Conservation (phyloP, 2,113 vertebrate genomes). For the Protomyctophum bolini region DNA sequence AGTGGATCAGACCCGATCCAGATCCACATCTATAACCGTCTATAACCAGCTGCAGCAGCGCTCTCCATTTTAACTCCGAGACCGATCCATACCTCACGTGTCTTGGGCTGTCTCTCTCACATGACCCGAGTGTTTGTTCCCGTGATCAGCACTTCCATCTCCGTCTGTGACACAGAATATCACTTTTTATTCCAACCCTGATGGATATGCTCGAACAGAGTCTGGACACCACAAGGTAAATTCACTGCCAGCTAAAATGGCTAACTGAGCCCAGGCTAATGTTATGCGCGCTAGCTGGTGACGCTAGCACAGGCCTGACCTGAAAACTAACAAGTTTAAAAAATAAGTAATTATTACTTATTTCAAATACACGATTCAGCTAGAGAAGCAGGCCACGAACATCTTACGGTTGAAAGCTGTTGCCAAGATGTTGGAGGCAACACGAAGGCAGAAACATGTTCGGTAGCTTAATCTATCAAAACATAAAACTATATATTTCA, state of each 20-base stretch:
- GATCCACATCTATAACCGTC: conserved; percentile 25
- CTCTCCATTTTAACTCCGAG: conserved; percentile 72
- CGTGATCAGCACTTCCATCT: conserved; percentile 87
- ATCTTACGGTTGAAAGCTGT: neutral
- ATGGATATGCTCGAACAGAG: conserved; percentile 90
- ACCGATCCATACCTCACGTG: conserved; percentile 76
- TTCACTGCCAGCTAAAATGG: conserved; percentile 52
- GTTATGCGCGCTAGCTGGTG: conserved; percentile 59
- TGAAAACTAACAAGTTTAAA: conserved; percentile 24
- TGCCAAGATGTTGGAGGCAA: accelerated
- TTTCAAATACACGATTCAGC: neutral
- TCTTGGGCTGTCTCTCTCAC: conserved; percentile 86
- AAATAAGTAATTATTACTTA: conserved; percentile 8
- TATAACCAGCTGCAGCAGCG: conserved; percentile 50
- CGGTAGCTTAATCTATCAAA: conserved; percentile 33
- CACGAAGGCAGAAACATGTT: neutral
- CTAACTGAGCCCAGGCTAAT: conserved; percentile 61
- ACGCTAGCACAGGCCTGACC: conserved; percentile 49
- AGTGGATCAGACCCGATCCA: too few species aligned
- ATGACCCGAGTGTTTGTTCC: conserved; percentile 96
- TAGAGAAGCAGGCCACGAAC: neutral
- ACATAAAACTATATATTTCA: conserved; percentile 20
- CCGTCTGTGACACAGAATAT: conserved; percentile 68
- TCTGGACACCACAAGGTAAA: conserved; percentile 86
- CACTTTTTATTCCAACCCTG: conserved; percentile 69